Base-by-base conservation (phyloP, 1,140 invertebrate genomes). In the Drosophila tropicalis region DNA sequence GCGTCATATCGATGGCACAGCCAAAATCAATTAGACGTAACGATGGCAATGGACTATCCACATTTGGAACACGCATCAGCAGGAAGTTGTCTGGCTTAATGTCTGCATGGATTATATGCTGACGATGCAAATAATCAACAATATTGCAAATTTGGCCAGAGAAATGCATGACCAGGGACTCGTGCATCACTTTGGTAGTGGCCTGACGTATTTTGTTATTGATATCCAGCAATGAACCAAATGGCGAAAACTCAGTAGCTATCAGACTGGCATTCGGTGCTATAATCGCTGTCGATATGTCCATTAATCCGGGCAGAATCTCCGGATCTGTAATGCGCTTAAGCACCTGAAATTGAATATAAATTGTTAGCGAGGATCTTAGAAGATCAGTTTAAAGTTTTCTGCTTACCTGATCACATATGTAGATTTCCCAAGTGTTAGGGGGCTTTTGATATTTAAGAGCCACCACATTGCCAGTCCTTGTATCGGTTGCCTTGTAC, bases 51-150 rank as follows among this genome's bases (percentile, higher is more conserved):
- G 70, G 56, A 22, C 66, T 74, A 62, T 91, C 90, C 40, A 89
- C 80, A 36, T 71, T 90, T 15, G 90, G 90, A 19, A 91, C 87
- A 25, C 90, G 87, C 93, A 96, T 95, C 51, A 99, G 93, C 77
- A 99, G 93, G 92, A 99, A 98, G 92, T 99, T 99, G 89, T 99
- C 98, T 1, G 98, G 98, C 92, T 99, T 99, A 32, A 99, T 97
- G 92, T 99, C 98, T 4, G 96, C 98, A 92, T 99, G 98, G 65
- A 99, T 96, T 64, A 99, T 98, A 92, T 96, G 95, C 80, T 96
- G 96, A 81, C 96, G 95, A 81, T 99, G 98, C 67, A 99, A 93
- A 76, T 98, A 95, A 81, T 97, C 95, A 4, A 99, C 94, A 60
- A 98, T 97, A 64, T 96, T 94, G 62, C 99, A 93, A 92, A 99